Conservation (phyloP, 1,140 invertebrate genomes). For the Ladona fulva region DNA sequence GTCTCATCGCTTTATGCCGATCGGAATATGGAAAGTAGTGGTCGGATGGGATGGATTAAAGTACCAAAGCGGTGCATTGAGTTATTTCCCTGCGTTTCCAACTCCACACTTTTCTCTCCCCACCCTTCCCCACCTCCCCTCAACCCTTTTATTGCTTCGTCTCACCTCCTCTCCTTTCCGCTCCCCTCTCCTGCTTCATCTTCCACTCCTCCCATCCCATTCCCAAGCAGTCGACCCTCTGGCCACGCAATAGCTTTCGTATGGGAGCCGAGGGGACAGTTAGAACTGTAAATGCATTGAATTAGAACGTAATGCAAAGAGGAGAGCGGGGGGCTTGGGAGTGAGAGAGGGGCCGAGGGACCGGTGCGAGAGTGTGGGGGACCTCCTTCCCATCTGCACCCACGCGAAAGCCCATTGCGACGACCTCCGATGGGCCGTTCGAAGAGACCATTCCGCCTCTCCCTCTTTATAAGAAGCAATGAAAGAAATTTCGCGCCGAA, state of each 20-base stretch:
- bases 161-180: not conserved
- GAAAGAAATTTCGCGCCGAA: too few species aligned
- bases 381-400: not conserved
- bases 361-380: not conserved
- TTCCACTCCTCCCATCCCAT: not conserved
- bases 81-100: not conserved
- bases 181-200: not conserved
- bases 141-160: not conserved
- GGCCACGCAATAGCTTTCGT: constrained; percentile 6
- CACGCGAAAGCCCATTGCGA: not conserved
- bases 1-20: not conserved
- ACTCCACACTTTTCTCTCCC: not conserved
- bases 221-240: not conserved
- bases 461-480: too few species aligned
- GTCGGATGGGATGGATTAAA: not conserved
- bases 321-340: not conserved
- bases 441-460: not conserved
- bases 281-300: constrained; percentile 10
- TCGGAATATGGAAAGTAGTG: not conserved
- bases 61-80: not conserved
- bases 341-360: not conserved
- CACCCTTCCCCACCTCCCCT: not conserved
- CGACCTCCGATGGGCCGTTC: not conserved
- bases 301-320: not conserved
- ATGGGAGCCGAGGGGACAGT: not conserved